Evolutionary conservation across 1,140 invertebrate species (phyloP).

Genomic region (Cyrtorhinus lividipennis): DNA sequence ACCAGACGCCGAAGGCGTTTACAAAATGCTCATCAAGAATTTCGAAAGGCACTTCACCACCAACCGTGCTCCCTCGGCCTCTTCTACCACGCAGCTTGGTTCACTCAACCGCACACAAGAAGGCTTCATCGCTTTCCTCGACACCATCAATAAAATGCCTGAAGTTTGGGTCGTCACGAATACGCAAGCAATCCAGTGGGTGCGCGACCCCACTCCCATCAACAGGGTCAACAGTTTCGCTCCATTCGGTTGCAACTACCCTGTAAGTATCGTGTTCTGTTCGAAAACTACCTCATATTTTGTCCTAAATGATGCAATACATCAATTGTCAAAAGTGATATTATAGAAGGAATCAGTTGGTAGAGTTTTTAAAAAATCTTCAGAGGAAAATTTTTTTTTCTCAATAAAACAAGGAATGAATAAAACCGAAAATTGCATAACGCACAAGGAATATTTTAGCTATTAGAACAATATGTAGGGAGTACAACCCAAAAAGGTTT

Average conservation of each 20-base stretch:
- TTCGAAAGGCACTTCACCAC: constrained; percentile 87
- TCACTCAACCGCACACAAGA: constrained; percentile 87
- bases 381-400: too few relatives aligned
- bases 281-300: too few relatives aligned
- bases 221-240: constrained; percentile 64
- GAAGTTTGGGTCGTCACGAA: constrained; percentile 87
- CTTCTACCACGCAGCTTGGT: constrained; percentile 90
- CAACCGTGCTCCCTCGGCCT: constrained; percentile 82
- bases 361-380: too few relatives aligned
- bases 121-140: constrained; percentile 82
- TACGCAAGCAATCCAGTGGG: constrained; percentile 86
- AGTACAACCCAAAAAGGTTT: too few relatives aligned
- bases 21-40: constrained; percentile 89
- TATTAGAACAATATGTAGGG: too few relatives aligned
- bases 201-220: constrained; percentile 72
- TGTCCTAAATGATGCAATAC: too few relatives aligned
- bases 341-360: too few relatives aligned
- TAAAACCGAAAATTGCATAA: too few relatives aligned
- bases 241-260: constrained; percentile 76
- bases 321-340: too few relatives aligned
- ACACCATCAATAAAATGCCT: constrained; percentile 74
- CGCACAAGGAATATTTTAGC: too few relatives aligned
- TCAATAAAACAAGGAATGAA: too few relatives aligned
- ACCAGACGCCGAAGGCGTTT: constrained; percentile 71
- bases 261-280: too few relatives aligned